phyloP scores from a whole-genome alignment of 2,113 vertebrate species.

The Etheostoma cragini region DNA sequence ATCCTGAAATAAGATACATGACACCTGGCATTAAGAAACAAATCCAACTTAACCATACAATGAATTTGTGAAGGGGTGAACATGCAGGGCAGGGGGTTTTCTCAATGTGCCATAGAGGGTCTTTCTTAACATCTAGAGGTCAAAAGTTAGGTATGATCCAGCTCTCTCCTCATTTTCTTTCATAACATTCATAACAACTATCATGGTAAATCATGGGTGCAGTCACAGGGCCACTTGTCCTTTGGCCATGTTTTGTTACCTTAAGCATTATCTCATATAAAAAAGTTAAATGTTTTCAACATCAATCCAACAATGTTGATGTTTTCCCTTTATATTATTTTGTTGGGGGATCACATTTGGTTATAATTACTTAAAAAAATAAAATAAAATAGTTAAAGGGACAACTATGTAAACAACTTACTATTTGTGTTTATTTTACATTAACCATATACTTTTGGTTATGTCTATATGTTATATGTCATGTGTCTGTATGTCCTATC shows the following conservation, averaged over 20 bases:
- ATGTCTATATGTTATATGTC: too few species aligned
- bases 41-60: background rate
- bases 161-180: conserved; percentile 17
- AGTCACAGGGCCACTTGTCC: conserved; percentile 9
- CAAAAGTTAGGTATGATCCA: conserved; percentile 20
- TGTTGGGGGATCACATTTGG: background rate
- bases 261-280: background rate
- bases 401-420: background rate
- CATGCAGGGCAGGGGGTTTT: conserved; percentile 6
- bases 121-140: background rate
- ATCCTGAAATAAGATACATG: background rate
- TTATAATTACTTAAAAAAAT: background rate
- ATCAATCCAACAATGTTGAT: background rate
- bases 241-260: background rate
- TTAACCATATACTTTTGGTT: background rate
- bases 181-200: conserved; percentile 8
- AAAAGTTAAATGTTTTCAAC: background rate
- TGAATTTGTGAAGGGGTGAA: background rate
- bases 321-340: background rate
- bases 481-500: background rate
- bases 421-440: background rate
- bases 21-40: background rate
- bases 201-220: background rate
- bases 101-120: background rate
- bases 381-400: background rate